phyloP scores from a whole-genome alignment of 2,797 vertebrate genomes.

The Sebastes reedi region DNA sequence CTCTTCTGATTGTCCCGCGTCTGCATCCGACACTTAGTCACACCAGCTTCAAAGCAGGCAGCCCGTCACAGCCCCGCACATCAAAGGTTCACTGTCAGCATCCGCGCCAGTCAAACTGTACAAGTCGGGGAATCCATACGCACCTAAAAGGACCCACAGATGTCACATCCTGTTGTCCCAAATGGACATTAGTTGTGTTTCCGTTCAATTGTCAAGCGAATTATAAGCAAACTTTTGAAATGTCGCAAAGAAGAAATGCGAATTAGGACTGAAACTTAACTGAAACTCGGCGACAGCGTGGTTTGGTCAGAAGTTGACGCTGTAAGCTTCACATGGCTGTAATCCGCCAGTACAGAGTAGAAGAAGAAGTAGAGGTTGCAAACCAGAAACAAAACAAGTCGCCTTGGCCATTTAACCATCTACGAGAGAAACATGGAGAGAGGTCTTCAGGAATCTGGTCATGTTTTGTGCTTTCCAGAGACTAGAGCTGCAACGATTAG shows the following conservation, averaged over 20 bases:
- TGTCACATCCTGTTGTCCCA: neutral
- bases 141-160: neutral
- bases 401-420: neutral
- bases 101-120: neutral
- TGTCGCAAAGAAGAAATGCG: neutral
- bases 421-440: neutral
- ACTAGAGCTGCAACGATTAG: neutral
- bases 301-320: neutral
- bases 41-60: slow-evolving; percentile 50
- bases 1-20: slow-evolving; percentile 21
- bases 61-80: slow-evolving; percentile 36
- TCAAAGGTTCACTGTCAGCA: slow-evolving; percentile 29
- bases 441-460: neutral
- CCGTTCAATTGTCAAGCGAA: neutral
- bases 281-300: neutral
- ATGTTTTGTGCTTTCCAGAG: neutral
- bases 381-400: neutral
- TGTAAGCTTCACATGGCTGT: too few relatives aligned
- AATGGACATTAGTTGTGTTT: neutral
- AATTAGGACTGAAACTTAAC: too few relatives aligned
- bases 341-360: neutral
- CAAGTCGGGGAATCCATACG: neutral
- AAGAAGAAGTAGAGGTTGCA: too few relatives aligned
- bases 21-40: slow-evolving; percentile 31
- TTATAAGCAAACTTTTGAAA: neutral